phyloP scores from a whole-genome alignment of 2,113 vertebrate genomes.

The Oriolus oriolus region DNA sequence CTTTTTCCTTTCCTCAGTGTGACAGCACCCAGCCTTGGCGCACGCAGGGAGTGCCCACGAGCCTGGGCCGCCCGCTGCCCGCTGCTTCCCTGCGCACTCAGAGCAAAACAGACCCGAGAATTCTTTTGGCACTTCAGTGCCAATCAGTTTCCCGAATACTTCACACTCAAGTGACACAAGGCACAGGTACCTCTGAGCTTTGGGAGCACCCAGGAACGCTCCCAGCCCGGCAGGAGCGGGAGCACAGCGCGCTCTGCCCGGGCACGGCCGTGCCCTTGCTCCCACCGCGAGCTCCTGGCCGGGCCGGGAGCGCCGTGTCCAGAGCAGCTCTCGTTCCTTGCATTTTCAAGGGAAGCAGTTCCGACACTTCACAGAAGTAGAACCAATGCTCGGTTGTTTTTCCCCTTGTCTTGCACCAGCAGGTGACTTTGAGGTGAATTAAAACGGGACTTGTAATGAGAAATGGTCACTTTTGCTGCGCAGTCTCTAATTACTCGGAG shows the following conservation, averaged over 20 bases:
- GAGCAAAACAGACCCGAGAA: not conserved
- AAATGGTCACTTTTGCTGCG: not conserved
- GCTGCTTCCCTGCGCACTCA: not conserved
- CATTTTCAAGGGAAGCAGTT: not conserved
- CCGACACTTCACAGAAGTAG: not conserved
- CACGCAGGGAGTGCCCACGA: fast-evolving
- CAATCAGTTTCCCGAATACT: fast-evolving
- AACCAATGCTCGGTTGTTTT: not conserved
- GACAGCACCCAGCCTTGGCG: not conserved
- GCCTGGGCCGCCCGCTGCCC: not conserved
- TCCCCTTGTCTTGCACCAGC: not conserved
- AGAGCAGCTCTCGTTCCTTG: not conserved
- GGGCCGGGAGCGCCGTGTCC: not conserved
- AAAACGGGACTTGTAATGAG: not conserved
- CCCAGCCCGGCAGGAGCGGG: fast-evolving
- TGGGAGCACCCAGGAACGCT: not conserved
- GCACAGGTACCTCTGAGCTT: not conserved
- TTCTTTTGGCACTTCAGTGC: not conserved
- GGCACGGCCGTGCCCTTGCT: fast-evolving
- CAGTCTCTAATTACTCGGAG: not conserved
- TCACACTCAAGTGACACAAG: not conserved
- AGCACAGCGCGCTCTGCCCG: fast-evolving
- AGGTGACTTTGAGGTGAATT: constrained; percentile 27
- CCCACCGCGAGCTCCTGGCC: not conserved
- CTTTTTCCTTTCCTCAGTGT: not conserved